These are phyloP conservation scores for Myrmecophaga tridactyla DNA, from an alignment of 2,113 vertebrate genomes.

Conservation along the genomic window DNA sequence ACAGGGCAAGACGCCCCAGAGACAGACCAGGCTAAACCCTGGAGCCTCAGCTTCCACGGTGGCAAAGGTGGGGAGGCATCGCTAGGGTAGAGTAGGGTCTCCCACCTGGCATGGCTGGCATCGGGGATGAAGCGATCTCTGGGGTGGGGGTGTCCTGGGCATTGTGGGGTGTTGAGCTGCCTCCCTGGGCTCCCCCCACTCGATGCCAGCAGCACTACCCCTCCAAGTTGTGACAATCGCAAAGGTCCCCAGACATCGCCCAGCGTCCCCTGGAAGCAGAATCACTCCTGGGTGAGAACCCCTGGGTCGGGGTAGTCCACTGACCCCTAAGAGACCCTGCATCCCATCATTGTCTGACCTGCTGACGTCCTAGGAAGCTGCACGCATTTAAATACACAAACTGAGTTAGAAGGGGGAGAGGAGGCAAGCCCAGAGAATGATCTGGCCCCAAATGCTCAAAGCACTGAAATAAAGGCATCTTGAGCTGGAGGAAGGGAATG, in stretches of 20 bases:
- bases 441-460: accelerated
- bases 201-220: background rate
- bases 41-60: no score
- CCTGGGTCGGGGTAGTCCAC: background rate
- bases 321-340: no score
- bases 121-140: background rate
- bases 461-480: accelerated
- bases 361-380: no score
- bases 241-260: background rate
- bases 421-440: background rate
- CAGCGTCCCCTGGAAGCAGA: background rate
- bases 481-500: background rate
- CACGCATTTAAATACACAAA: no score
- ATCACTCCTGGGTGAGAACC: accelerated
- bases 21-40: no score
- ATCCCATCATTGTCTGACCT: no score
- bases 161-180: background rate
- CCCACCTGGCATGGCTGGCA: no score
- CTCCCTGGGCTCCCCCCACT: background rate
- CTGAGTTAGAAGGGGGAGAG: no score
- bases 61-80: no score
- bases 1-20: no score
- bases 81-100: no score
- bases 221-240: background rate
- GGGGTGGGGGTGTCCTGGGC: background rate